phyloP scores from a whole-genome alignment of 2,888 invertebrate species.

The Drosophila dives region DNA sequence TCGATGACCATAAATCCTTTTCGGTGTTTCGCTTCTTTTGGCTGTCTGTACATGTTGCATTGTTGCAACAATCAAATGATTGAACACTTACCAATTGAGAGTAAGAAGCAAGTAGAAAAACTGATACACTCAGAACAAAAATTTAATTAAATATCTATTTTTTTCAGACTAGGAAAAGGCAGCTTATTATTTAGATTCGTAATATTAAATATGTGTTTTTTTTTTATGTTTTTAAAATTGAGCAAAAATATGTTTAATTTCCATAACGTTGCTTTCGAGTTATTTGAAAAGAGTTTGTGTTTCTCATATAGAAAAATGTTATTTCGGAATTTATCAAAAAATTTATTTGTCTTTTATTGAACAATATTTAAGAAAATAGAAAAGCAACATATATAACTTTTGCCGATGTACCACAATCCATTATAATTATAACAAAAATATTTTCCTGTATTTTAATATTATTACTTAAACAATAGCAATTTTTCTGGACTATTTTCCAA shows the following conservation, averaged over 20 bases:
- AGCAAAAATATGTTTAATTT: too few species aligned
- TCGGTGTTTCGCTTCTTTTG: slow-evolving; percentile 59
- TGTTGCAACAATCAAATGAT: slow-evolving; percentile 81
- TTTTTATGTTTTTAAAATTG: too few species aligned
- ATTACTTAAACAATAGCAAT: too few species aligned
- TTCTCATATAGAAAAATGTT: too few species aligned
- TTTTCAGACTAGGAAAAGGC: neutral
- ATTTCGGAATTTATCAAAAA: too few species aligned
- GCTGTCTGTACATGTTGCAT: slow-evolving; percentile 44
- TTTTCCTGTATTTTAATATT: neutral
- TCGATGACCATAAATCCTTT: slow-evolving; percentile 85
- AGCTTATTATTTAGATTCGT: neutral
- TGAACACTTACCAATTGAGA: slow-evolving; percentile 66
- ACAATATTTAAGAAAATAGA: neutral
- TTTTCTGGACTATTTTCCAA: neutral
- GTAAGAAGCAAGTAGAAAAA: neutral
- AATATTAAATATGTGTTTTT: too few species aligned
- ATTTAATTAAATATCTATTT: too few species aligned
- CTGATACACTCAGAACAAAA: neutral
- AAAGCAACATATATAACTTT: neutral
- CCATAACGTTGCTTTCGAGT: too few species aligned
- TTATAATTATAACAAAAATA: neutral
- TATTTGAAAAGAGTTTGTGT: too few species aligned
- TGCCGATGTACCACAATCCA: neutral
- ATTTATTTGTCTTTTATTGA: neutral